Conservation (phyloP, 2,888 invertebrate species). For the Lacanobia wlatinum region DNA sequence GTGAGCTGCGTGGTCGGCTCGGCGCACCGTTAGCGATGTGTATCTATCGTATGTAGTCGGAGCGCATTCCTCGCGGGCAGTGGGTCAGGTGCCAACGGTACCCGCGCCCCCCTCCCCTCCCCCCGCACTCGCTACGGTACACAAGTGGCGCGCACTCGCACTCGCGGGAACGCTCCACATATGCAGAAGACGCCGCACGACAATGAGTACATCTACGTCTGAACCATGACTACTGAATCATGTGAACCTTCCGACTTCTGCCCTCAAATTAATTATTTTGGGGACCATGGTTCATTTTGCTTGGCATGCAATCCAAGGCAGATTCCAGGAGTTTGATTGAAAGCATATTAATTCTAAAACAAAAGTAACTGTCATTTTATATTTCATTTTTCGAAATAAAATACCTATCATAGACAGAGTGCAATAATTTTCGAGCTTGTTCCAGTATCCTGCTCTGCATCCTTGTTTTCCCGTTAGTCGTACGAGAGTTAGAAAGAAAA, state of each 20-base stretch:
- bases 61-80: slow-evolving; percentile 71
- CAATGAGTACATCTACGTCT: neutral
- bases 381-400: no score
- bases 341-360: no score
- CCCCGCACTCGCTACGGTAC: slow-evolving; percentile 49
- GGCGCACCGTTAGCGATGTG: slow-evolving; percentile 56
- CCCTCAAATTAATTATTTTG: no score
- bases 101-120: slow-evolving; percentile 62
- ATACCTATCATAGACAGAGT: no score
- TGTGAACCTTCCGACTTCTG: neutral
- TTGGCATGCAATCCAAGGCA: no score
- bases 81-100: slow-evolving; percentile 82
- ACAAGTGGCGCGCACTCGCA: slow-evolving; percentile 53
- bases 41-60: slow-evolving; percentile 51
- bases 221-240: neutral
- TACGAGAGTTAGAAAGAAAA: no score
- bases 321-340: neutral
- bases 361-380: no score
- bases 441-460: no score
- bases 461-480: no score
- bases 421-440: no score
- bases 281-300: neutral
- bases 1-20: slow-evolving; percentile 8
- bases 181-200: slow-evolving; percentile 2
- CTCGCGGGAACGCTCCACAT: slow-evolving; percentile 16